phyloP scores from a whole-genome alignment of 2,797 vertebrate genomes.

The Parotocinclus haroldoi region DNA sequence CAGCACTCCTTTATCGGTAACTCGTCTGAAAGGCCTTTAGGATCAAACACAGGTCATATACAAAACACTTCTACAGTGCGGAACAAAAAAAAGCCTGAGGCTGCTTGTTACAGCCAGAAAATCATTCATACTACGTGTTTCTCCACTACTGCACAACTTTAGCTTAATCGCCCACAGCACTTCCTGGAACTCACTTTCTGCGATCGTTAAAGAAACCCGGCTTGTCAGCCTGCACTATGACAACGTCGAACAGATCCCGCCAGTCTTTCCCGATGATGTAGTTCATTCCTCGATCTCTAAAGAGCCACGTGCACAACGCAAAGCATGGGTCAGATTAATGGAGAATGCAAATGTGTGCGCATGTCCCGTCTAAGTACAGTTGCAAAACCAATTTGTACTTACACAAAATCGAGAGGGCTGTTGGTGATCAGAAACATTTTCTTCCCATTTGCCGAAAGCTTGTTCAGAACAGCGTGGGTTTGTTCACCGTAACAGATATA shows the following conservation, averaged over 20 bases:
- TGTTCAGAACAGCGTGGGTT: conserved; percentile 89
- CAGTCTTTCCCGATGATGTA: conserved; percentile 96
- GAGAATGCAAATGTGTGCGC: neutral
- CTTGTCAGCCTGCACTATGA: conserved; percentile 97
- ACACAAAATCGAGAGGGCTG: conserved; percentile 98
- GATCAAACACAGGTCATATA: neutral
- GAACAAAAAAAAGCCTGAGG: neutral
- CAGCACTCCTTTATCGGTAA: conserved; percentile 88
- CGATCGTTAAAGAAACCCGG: conserved; percentile 96
- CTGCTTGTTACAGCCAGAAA: conserved; percentile 2
- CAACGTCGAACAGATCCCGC: conserved; percentile 93
- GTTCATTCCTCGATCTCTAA: conserved; percentile 90
- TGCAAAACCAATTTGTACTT: conserved; percentile 58
- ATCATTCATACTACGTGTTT: conserved; percentile 4
- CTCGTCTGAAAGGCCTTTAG: conserved; percentile 88
- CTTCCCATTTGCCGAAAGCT: conserved; percentile 88
- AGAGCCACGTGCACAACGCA: neutral
- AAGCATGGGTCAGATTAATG: neutral
- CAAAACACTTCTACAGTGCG: neutral
- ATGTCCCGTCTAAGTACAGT: neutral
- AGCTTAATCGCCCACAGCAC: neutral
- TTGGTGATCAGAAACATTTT: conserved; percentile 99
- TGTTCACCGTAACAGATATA: conserved; percentile 95
- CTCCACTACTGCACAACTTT: neutral
- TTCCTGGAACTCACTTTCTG: conserved; percentile 77